Evolutionary conservation across 2,888 invertebrate species (phyloP).

Genomic region (Pollenia griseotomentosa): DNA sequence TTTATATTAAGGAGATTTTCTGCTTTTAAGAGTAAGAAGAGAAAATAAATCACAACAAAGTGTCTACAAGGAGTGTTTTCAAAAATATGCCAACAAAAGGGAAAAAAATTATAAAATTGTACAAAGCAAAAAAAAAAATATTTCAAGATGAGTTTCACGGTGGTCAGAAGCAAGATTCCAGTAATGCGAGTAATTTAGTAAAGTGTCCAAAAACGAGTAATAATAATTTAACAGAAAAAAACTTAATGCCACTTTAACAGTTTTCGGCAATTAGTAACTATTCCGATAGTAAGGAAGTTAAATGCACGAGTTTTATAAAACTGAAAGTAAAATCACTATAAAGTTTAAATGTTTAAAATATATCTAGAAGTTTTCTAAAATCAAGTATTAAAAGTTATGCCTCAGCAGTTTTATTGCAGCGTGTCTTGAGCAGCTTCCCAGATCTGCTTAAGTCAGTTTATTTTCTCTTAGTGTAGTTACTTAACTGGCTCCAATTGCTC

Average conservation of each 20-base stretch:
- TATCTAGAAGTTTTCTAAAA: too few species aligned
- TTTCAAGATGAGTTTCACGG: slow-evolving; percentile 51
- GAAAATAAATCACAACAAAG: not conserved
- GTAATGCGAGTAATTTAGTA: not conserved
- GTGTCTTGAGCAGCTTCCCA: too few species aligned
- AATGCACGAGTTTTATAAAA: not conserved
- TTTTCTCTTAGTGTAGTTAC: too few species aligned
- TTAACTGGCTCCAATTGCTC: too few species aligned
- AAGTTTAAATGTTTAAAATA: too few species aligned
- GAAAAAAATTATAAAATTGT: not conserved
- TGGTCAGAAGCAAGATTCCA: slow-evolving; percentile 29
- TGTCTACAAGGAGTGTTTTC: slow-evolving; percentile 31
- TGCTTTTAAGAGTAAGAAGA: slow-evolving; percentile 11
- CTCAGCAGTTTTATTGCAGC: too few species aligned
- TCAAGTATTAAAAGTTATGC: too few species aligned
- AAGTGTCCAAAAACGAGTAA: not conserved
- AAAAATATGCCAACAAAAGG: slow-evolving; percentile 23
- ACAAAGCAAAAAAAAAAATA: slow-evolving; percentile 32
- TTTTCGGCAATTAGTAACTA: not conserved
- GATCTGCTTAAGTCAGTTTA: too few species aligned
- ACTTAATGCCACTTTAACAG: not conserved
- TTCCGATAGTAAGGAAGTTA: not conserved
- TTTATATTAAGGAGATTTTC: slow-evolving; percentile 26
- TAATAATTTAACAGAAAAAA: not conserved
- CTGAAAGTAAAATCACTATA: not conserved